These are phyloP conservation scores for Dolichallabes microphthalmus DNA, from an alignment of 2,113 vertebrate species.

Conservation along the genomic window DNA sequence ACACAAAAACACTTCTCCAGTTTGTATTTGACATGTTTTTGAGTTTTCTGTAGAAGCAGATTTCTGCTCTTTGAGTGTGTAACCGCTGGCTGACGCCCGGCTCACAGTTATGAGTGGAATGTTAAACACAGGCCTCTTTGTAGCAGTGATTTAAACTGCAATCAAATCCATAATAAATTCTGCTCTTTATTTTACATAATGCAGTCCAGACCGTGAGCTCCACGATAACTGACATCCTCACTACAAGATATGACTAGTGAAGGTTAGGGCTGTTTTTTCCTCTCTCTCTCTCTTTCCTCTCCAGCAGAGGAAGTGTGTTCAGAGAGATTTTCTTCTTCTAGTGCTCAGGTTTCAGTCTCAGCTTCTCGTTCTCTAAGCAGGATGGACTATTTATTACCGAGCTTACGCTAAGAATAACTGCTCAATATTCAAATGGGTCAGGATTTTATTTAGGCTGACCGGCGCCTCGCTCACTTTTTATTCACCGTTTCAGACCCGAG, in stretches of 20 bases:
- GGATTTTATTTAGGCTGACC: conserved; percentile 33
- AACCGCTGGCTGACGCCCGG: conserved; percentile 21
- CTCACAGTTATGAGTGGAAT: conserved; percentile 54
- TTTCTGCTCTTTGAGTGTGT: conserved; percentile 10
- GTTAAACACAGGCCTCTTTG: conserved; percentile 43
- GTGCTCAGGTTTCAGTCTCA: conserved; percentile 18
- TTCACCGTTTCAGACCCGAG: background rate
- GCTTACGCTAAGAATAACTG: conserved; percentile 37
- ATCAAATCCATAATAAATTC: conserved; percentile 10
- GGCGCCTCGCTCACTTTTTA: background rate
- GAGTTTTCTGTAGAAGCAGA: background rate
- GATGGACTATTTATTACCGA: conserved; percentile 24
- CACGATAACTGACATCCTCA: background rate
- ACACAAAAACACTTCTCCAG: background rate
- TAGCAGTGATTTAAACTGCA: background rate
- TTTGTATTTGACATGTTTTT: background rate
- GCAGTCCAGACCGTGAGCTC: background rate
- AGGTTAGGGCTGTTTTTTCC: background rate
- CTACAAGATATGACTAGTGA: background rate
- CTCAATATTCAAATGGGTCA: conserved; percentile 29
- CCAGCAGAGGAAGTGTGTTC: conserved; percentile 9
- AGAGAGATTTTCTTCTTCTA: background rate
- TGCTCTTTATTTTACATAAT: background rate
- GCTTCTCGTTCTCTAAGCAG: conserved; percentile 5
- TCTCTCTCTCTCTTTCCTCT: background rate